Evolutionary conservation across 2,113 vertebrate species (phyloP).

Genomic region (Rynchops niger): DNA sequence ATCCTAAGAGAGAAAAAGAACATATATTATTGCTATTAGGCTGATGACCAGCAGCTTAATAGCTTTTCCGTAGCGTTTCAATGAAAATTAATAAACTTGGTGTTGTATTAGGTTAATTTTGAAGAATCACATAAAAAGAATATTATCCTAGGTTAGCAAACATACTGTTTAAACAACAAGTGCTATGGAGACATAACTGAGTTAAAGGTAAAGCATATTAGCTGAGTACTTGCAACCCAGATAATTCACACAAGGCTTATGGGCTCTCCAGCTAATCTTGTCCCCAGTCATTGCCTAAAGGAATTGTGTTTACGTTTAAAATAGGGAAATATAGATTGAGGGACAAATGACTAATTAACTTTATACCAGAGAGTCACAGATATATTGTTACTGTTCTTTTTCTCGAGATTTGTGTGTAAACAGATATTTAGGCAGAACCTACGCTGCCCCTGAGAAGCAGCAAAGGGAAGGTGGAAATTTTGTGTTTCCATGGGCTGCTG

Average conservation of each 20-base stretch:
- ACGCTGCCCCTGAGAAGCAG: neutral
- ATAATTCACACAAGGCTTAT: neutral
- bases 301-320: neutral
- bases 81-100: neutral
- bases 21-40: neutral
- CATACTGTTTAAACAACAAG: neutral
- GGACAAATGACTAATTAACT: neutral
- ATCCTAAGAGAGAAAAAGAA: neutral
- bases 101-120: neutral
- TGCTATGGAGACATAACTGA: neutral
- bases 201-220: neutral
- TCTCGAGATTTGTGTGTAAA: neutral
- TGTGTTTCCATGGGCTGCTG: neutral
- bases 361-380: neutral
- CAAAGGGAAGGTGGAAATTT: neutral
- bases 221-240: neutral
- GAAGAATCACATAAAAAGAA: neutral
- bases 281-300: neutral
- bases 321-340: neutral
- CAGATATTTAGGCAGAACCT: neutral
- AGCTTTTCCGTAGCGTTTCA: neutral
- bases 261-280: neutral
- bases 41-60: neutral
- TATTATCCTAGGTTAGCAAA: neutral
- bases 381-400: neutral